Evolutionary conservation across 2,888 invertebrate species (phyloP), one percentile per base, ranked within the genome.

Genomic region (Furcula furcula): DNA sequence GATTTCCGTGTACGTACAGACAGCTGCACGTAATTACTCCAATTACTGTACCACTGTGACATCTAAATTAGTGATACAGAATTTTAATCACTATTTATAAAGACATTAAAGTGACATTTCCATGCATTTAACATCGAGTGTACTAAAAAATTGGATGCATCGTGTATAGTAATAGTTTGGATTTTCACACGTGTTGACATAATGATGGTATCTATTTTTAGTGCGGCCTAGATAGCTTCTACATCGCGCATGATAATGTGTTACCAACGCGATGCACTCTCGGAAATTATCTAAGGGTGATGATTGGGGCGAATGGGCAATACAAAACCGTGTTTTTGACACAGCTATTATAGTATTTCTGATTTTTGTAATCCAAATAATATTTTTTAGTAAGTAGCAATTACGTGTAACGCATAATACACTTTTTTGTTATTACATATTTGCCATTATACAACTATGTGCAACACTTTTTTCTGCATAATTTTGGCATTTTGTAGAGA

Each of bases 161-260:
- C 34, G 19, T 37, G 41, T 51, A 40, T 45, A 33, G 34, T 41
- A 43, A 40, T 35, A 37, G 36, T 55, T 46, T 40, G 36, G 32
- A 46, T 45, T 36, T 46, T 46, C 38, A 50, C 56, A 53, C 36
- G 29, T 55, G 52, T 51, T 46, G 52, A 46, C 37, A 38, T 31
- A 40, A 43, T 50, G 30, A 34, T 51, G 31, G 28, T 43, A 52
- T n/a, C n/a, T n/a, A n/a, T 46, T 55, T 52, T 55, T 40, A 34
- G 52, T 40, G 27, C 34, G 30, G 14, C 23, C 36, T 50, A 39
- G 40, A 43, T 46, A 35, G 34, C 26, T 14, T 22, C 12, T 35
- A 31, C 38, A 11, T 3, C 5, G 0, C 11, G 22, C 22, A 22
- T 7, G 33, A 46, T 40, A 31, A 40, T 42, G 40, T 25, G 46